Percentiles rank a stretch among this genome's conserved stretches.
These are phyloP conservation scores for Peromyscus polionotus DNA, from an alignment of 2,113 vertebrate genomes.

Conservation along the genomic window DNA sequence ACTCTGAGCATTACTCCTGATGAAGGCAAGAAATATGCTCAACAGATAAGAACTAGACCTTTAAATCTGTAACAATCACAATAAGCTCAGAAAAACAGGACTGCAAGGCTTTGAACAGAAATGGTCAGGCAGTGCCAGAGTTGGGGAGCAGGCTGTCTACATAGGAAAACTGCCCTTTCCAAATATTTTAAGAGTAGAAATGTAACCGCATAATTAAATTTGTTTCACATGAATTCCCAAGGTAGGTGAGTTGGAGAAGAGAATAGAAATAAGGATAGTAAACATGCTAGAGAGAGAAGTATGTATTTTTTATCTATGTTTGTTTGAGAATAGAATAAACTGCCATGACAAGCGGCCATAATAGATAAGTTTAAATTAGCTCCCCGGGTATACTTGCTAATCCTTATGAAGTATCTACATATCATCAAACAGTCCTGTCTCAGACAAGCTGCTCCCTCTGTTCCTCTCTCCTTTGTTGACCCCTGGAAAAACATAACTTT, in stretches of 20 bases:
- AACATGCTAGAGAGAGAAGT: background rate
- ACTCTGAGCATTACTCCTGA: background rate
- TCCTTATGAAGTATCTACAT: background rate
- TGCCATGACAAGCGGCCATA: background rate
- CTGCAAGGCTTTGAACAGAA: background rate
- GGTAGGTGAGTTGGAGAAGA: background rate
- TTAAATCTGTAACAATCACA: background rate
- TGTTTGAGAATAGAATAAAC: background rate
- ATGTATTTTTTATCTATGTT: background rate
- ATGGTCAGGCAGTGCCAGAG: background rate
- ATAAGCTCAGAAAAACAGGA: background rate
- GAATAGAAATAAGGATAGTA: background rate
- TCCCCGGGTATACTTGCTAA: background rate
- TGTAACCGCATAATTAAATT: background rate
- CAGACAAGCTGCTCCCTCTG: background rate
- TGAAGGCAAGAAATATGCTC: background rate
- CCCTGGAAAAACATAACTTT: background rate
- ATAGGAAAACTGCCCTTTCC: background rate
- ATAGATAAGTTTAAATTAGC: background rate
- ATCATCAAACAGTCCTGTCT: background rate
- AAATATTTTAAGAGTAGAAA: constrained; percentile 1
- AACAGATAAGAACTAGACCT: background rate
- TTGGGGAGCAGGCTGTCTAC: background rate
- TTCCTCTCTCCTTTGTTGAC: background rate
- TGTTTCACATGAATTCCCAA: constrained; percentile 10